Base-by-base conservation (phyloP, 2,113 vertebrate species). In the Geothlypis trichas region DNA sequence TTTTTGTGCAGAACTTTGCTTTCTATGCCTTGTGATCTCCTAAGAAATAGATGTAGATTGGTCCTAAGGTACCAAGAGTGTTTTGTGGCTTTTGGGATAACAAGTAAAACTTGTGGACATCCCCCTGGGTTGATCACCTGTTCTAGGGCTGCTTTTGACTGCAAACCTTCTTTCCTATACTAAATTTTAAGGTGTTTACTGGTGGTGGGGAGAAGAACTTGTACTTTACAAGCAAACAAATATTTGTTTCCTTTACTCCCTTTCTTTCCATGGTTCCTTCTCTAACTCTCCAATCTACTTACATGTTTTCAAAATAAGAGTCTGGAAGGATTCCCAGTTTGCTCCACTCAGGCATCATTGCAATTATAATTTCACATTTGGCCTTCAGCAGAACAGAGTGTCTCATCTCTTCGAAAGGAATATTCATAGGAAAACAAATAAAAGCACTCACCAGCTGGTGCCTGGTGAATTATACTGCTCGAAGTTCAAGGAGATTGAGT, bases 401-500 rank as follows among this genome's bases (percentile, higher is more conserved):
- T 44, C 57, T 93, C 82, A 83, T 95, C 72, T 77, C 79, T 92
- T 82, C 57, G 92, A 92, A 92, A 81, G 68, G 65, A 89, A 93
- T 90, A 95, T 72, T 44, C 39, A 78, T 65, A 88, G 57, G 87
- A 93, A 93, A 96, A 95, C 74, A 96, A 96, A 96, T 86, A 95
- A 90, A 95, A 96, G 79, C 92, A 92, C 52, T 88, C 82, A 93
- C 68, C 88, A 96, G 92, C 83, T 97, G 96, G 85, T 95, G 95
- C 79, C 79, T 87, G 47, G 42, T 63, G 57, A 69, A 84, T 96
- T 90, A 67, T 5, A 71, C 47, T 72, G 82, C 63, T 93, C 35
- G 21, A 92, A 84, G 69, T 89, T 93, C 85, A 94, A 68, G 61
- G 73, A 67, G 72, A 83, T 58, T 44, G 63, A 55, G 54, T 31